Evolutionary conservation across 2,113 vertebrate species (phyloP).

Genomic region (Geothlypis trichas): DNA sequence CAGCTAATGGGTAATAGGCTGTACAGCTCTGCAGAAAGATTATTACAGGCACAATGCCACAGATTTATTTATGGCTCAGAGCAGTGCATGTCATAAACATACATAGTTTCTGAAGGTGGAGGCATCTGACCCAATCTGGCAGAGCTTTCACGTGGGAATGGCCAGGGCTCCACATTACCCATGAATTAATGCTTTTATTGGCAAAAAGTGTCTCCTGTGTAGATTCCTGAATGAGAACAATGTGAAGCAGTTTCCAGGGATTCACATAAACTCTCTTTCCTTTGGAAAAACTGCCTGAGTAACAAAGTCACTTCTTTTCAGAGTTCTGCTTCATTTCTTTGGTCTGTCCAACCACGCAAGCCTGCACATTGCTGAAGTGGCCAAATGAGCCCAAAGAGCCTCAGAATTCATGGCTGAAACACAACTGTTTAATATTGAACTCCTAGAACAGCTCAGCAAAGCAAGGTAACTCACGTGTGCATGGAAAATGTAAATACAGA

Average conservation of each 20-base stretch:
- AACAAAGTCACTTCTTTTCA: constrained; percentile 17
- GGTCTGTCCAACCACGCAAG: neutral
- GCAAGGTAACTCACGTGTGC: neutral
- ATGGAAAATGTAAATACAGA: neutral
- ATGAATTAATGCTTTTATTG: constrained; percentile 60
- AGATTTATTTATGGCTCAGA: constrained; percentile 56
- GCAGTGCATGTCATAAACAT: constrained; percentile 42
- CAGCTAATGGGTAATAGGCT: constrained; percentile 47
- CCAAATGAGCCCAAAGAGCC: neutral
- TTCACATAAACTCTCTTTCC: neutral
- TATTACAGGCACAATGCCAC: constrained; percentile 57
- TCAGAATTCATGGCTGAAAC: neutral
- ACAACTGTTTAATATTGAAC: neutral
- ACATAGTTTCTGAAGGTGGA: constrained; percentile 61
- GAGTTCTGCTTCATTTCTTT: neutral
- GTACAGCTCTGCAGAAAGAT: constrained; percentile 28
- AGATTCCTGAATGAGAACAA: constrained; percentile 52
- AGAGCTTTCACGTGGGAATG: constrained; percentile 47
- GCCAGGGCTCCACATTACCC: constrained; percentile 32
- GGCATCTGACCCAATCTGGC: constrained; percentile 57
- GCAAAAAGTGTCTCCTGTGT: constrained; percentile 34
- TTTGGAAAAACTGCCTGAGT: constrained; percentile 12
- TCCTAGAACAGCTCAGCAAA: neutral
- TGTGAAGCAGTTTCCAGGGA: constrained; percentile 44
- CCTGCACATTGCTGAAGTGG: neutral